Conservation (phyloP, 1,140 invertebrate genomes). For the Monochamus saltuarius region DNA sequence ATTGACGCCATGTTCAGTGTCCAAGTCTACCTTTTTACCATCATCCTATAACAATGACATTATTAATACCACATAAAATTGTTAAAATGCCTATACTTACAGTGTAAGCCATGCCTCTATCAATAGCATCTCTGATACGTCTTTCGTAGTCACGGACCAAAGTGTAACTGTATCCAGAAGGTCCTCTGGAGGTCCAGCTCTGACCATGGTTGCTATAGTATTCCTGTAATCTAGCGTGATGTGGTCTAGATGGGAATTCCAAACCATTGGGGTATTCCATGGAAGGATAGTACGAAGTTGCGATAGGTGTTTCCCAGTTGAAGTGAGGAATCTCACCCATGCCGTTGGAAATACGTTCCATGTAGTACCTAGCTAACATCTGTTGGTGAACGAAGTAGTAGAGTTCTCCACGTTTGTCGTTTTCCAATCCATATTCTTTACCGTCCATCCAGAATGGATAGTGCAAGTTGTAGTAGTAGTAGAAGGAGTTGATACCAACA, state of each 20-base stretch:
- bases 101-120: slow-evolving; percentile 51
- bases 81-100: slow-evolving; percentile 19
- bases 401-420: slow-evolving; percentile 63
- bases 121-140: slow-evolving; percentile 55
- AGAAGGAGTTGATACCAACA: slow-evolving; percentile 67
- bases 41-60: slow-evolving; percentile 28
- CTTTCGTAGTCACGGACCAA: slow-evolving; percentile 45
- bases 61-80: no score
- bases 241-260: slow-evolving; percentile 62
- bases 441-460: slow-evolving; percentile 66
- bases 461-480: slow-evolving; percentile 65
- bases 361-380: slow-evolving; percentile 64
- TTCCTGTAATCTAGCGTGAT: slow-evolving; percentile 49
- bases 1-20: slow-evolving; percentile 48
- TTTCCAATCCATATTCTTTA: slow-evolving; percentile 54
- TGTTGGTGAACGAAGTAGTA: slow-evolving; percentile 64
- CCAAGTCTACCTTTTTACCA: slow-evolving; percentile 46
- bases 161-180: slow-evolving; percentile 26
- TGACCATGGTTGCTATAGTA: slow-evolving; percentile 44
- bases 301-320: slow-evolving; percentile 56
- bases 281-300: slow-evolving; percentile 66
- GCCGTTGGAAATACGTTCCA: slow-evolving; percentile 67
- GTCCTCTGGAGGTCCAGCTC: slow-evolving; percentile 40
- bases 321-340: slow-evolving; percentile 61
- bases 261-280: slow-evolving; percentile 67